Evolutionary conservation across 92 coral and sea anemone genomes (phyloP), one percentile per base, ranked within the genome.

Genomic region (Porites cylindrica): DNA sequence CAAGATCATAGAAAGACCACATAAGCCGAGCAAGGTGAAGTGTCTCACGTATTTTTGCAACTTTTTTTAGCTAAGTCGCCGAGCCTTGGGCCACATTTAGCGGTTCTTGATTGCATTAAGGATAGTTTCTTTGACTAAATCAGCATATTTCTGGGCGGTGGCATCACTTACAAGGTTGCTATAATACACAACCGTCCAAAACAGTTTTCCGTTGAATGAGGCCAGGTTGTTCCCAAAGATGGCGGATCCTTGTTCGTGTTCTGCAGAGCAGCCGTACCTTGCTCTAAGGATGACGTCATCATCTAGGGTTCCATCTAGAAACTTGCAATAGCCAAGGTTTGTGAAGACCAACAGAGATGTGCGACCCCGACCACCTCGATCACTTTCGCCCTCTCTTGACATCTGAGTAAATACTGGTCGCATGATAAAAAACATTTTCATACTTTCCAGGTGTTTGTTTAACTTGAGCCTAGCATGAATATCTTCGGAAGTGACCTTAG

Each of bases 71-170:
- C 47, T 38, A 38, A 38, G 47, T 38, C 5, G 47, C 47, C 5
- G 47, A 38, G 47, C 47, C 47, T 5, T 38, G 47, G 47, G 47
- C 47, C 47, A 38, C 47, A 38, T 38, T 38, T 38, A 38, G 47
- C 47, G 47, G 6, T 38, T 38, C 47, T 54, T 64, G n/a, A 78
- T 62, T 47, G 32, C 82, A n/a, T 78, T 63, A 0, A 78, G 58
- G 14, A 78, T 78, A 78, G 71, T 61, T 38, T 18, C 70, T 43
- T 78, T 78, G 6, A 62, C 71, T 70, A 78, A 38, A 61, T 20
- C 38, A 64, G 58, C 82, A 43, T 47, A 78, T 64, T 78, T 62
- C 82, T 78, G 58, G 59, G 82, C 82, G 10, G 58, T n/a, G 29
- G n/a, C 58, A 47, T 78, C 58, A 62, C 21, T 63, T 18, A 51